Conservation (phyloP, 1,140 invertebrate species). For the Drosophila murphyi region DNA sequence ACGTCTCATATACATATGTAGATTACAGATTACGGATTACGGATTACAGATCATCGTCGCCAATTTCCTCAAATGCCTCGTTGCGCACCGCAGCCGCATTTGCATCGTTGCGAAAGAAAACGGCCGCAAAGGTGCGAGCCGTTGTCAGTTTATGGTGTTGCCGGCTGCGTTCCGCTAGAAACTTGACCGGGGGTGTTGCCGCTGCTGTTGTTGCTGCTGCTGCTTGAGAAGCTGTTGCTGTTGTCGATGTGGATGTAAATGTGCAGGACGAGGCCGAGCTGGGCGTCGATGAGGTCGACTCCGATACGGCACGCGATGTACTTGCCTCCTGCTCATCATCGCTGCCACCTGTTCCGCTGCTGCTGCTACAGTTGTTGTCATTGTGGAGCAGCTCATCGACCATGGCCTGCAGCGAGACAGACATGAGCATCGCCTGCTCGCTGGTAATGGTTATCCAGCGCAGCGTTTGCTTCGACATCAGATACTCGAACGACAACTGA, state of each 20-base stretch:
- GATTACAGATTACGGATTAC: not conserved
- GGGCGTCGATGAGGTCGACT: conserved; percentile 58
- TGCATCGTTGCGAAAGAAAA: conserved; percentile 87
- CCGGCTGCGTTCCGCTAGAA: conserved; percentile 81
- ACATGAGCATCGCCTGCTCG: conserved; percentile 97
- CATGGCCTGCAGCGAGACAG: conserved; percentile 96
- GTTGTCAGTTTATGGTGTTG: conserved; percentile 83
- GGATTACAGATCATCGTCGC: conserved; percentile 92
- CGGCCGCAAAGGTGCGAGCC: conserved; percentile 85
- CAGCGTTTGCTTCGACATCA: conserved; percentile 95
- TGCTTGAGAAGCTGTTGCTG: conserved; percentile 25
- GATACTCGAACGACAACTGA: conserved; percentile 97
- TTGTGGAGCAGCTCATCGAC: conserved; percentile 96
- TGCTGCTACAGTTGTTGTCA: conserved; percentile 85
- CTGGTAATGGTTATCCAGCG: conserved; percentile 96
- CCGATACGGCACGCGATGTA: conserved; percentile 53
- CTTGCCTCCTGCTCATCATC: conserved; percentile 65
- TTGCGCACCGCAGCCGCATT: conserved; percentile 87
- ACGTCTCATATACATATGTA: not conserved
- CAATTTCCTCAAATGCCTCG: conserved; percentile 95
- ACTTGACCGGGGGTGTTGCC: conserved; percentile 75
- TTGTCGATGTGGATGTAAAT: conserved; percentile 66
- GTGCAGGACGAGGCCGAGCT: conserved; percentile 77
- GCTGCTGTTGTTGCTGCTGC: conserved; percentile 84
- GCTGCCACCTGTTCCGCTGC: conserved; percentile 39